Conservation (phyloP, 1,140 invertebrate genomes). For the Odontomachus brunneus region DNA sequence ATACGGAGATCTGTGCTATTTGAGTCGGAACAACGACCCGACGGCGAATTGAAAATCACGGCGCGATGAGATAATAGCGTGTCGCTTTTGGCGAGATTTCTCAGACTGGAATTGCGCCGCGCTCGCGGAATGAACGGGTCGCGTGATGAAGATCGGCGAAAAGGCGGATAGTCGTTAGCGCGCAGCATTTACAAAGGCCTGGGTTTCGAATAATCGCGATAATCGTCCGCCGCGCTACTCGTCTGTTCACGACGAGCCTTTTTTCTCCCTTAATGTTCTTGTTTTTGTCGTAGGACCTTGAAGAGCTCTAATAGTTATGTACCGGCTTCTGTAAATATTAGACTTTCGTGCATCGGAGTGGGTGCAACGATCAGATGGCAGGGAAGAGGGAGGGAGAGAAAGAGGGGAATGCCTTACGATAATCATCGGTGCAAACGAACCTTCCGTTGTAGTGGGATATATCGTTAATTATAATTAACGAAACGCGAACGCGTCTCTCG, state of each 20-base stretch:
- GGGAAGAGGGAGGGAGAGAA: too few relatives aligned
- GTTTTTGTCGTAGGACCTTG: slow-evolving; percentile 40
- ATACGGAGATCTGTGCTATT: too few relatives aligned
- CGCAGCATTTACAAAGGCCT: slow-evolving; percentile 12
- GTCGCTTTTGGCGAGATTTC: not conserved
- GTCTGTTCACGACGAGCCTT: not conserved
- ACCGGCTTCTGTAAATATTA: slow-evolving; percentile 69
- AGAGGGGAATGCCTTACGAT: slow-evolving; percentile 8
- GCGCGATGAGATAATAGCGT: not conserved
- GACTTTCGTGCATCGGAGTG: slow-evolving; percentile 37
- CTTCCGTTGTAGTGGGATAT: not conserved
- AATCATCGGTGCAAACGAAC: not conserved
- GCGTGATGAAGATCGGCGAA: not conserved
- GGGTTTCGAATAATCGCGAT: slow-evolving; percentile 1
- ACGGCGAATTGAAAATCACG: not conserved
- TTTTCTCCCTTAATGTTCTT: not conserved
- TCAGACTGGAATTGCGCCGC: not conserved
- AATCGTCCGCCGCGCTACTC: not conserved
- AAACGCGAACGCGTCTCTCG: not conserved
- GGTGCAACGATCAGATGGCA: slow-evolving; percentile 54
- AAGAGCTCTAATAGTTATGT: slow-evolving; percentile 42
- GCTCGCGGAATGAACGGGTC: not conserved
- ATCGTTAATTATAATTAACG: slow-evolving; percentile 17
- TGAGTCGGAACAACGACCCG: too few relatives aligned
- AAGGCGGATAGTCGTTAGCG: not conserved